phyloP scores from a whole-genome alignment of 2,888 invertebrate genomes.

The Geophilus truncorum region DNA sequence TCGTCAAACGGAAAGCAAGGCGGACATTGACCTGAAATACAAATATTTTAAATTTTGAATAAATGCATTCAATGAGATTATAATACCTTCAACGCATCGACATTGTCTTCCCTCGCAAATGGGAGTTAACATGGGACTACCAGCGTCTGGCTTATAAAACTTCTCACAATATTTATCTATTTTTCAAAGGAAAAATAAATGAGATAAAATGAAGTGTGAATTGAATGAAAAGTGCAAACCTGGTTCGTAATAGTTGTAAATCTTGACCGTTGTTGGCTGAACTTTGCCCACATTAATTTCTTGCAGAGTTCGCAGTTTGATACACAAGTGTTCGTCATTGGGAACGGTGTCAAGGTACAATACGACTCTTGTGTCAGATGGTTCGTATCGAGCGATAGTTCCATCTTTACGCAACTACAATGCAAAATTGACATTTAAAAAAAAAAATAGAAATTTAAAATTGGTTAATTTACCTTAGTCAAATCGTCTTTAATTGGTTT shows the following conservation, averaged over 20 bases:
- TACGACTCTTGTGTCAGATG: not conserved
- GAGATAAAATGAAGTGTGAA: not conserved
- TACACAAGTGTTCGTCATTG: not conserved
- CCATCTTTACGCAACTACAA: not conserved
- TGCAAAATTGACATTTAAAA: no score
- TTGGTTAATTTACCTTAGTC: not conserved
- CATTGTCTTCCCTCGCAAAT: constrained; percentile 5
- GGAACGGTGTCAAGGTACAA: not conserved
- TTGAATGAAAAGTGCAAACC: not conserved
- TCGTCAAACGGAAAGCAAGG: not conserved
- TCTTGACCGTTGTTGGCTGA: constrained; percentile 13
- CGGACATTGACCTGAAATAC: not conserved
- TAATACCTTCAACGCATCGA: constrained; percentile 8
- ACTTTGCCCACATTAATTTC: constrained; percentile 11
- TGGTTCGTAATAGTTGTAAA: constrained; percentile 32
- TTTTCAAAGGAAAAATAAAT: not conserved
- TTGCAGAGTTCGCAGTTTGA: not conserved
- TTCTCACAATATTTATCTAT: not conserved
- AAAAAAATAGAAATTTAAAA: no score
- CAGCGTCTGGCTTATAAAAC: not conserved
- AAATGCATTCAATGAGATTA: no score
- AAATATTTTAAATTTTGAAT: no score
- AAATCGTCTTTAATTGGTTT: constrained; percentile 10
- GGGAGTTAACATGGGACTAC: not conserved
- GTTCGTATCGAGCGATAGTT: not conserved